A percentile compares a stretch with the other conserved stretches of the same genome.
phyloP scores from a whole-genome alignment of 2,888 invertebrate species.

The Itoplectis maculator region DNA sequence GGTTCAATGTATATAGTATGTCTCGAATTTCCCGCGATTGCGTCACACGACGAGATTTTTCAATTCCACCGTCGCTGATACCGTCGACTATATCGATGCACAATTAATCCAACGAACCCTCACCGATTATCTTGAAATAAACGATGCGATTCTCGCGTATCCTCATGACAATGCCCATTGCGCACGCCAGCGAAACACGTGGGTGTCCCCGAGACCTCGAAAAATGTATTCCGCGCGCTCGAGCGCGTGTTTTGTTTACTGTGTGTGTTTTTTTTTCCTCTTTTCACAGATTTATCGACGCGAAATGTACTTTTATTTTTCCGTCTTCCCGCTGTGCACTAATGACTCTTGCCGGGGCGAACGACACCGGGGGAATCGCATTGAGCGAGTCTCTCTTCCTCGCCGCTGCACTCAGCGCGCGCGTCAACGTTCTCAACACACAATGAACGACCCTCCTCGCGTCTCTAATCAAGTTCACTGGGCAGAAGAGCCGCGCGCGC shows the following conservation, averaged over 20 bases:
- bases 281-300: neutral
- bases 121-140: conserved; percentile 72
- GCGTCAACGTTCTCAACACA: conserved; percentile 4
- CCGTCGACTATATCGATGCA: neutral
- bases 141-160: conserved; percentile 74
- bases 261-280: neutral
- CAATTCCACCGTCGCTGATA: neutral
- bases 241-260: conserved; percentile 23
- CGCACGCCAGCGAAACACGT: conserved; percentile 49
- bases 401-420: conserved; percentile 17
- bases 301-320: conserved; percentile 2
- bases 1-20: neutral
- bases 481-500: conserved; percentile 27
- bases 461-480: conserved; percentile 8
- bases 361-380: neutral
- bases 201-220: conserved; percentile 7
- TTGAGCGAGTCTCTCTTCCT: neutral
- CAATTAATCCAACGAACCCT: conserved; percentile 38
- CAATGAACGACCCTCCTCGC: conserved; percentile 19
- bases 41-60: neutral
- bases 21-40: neutral
- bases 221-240: conserved; percentile 7
- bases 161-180: conserved; percentile 78
- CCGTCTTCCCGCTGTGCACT: neutral
- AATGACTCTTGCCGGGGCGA: neutral